These are phyloP conservation scores for Dryococelus australis DNA, from an alignment of 2,888 invertebrate species.

Conservation along the genomic window DNA sequence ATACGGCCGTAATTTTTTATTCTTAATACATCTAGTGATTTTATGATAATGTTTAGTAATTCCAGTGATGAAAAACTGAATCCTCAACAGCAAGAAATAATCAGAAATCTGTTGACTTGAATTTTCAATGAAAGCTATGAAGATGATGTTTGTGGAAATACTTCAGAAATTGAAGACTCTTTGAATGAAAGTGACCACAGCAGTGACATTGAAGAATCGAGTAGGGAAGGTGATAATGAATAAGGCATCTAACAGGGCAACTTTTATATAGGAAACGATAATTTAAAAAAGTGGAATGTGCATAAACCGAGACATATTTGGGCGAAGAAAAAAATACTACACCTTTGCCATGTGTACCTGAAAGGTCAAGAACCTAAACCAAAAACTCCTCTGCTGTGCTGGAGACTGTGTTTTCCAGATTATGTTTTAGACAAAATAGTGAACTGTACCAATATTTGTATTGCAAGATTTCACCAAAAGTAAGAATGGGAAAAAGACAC, in stretches of 20 bases:
- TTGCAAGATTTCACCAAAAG: not conserved
- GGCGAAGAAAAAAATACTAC: not conserved
- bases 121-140: no score
- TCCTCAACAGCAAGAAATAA: no score
- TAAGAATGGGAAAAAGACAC: not conserved
- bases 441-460: not conserved
- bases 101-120: no score
- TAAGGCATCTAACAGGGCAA: not conserved
- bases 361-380: not conserved
- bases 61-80: no score
- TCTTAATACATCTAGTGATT: no score
- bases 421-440: not conserved
- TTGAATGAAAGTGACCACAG: not conserved
- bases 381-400: not conserved
- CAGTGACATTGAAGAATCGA: not conserved
- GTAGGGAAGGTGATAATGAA: not conserved
- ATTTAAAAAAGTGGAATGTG: not conserved
- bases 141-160: no score
- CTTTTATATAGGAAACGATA: not conserved
- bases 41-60: no score
- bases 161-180: no score
- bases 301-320: not conserved
- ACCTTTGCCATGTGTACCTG: not conserved
- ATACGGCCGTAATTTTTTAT: no score
- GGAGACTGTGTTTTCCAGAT: slow-evolving; percentile 2